Percentiles rank a stretch among this genome's conserved stretches.
phyloP scores from a whole-genome alignment of 1,140 invertebrate species.

The Bradynema listronoti region DNA sequence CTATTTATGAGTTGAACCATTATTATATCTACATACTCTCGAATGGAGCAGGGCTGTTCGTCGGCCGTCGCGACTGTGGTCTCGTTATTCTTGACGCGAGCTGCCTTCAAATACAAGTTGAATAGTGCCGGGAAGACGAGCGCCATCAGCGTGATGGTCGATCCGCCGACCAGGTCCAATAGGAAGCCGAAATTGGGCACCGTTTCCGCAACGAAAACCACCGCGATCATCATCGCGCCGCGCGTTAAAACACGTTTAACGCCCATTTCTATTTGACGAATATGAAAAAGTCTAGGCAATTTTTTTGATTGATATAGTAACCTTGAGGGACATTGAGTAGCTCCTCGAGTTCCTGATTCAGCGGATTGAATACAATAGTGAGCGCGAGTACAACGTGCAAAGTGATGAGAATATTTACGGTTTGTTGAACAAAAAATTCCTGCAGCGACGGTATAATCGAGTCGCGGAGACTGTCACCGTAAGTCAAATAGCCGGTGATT shows the following conservation, averaged over 20 bases:
- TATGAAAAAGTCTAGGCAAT: neutral
- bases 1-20: neutral
- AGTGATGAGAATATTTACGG: slow-evolving; percentile 59
- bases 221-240: slow-evolving; percentile 67
- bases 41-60: slow-evolving; percentile 35
- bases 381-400: slow-evolving; percentile 59
- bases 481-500: slow-evolving; percentile 41
- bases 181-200: slow-evolving; percentile 81
- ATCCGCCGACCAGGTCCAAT: slow-evolving; percentile 66
- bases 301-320: slow-evolving; percentile 56
- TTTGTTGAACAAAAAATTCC: slow-evolving; percentile 48
- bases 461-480: slow-evolving; percentile 51
- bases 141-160: slow-evolving; percentile 64
- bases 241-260: slow-evolving; percentile 70
- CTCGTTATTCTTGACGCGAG: slow-evolving; percentile 41
- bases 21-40: slow-evolving; percentile 23
- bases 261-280: slow-evolving; percentile 68
- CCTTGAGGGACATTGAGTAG: slow-evolving; percentile 65
- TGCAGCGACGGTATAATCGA: slow-evolving; percentile 55
- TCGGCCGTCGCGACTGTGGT: slow-evolving; percentile 24
- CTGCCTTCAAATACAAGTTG: slow-evolving; percentile 65
- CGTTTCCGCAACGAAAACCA: slow-evolving; percentile 72
- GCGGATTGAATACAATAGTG: slow-evolving; percentile 60
- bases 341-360: slow-evolving; percentile 66
- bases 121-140: slow-evolving; percentile 78